These are phyloP conservation scores for Piezodorus guildinii DNA, from an alignment of 1,140 invertebrate genomes.

Conservation along the genomic window DNA sequence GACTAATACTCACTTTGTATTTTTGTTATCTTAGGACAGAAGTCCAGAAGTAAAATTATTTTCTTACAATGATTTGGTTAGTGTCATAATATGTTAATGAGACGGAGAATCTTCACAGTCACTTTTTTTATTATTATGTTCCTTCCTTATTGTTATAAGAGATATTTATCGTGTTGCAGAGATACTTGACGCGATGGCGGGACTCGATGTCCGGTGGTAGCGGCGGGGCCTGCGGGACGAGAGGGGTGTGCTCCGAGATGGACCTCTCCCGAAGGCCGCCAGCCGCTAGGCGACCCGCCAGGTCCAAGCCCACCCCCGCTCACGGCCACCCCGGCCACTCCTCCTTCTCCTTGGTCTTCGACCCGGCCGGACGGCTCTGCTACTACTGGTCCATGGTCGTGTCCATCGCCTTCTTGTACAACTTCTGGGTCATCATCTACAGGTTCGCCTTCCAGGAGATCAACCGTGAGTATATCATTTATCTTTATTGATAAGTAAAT, in stretches of 20 bases:
- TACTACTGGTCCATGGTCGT: conserved; percentile 97
- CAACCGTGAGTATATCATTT: conserved; percentile 48
- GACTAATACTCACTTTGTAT: too few species aligned
- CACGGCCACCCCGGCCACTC: conserved; percentile 1
- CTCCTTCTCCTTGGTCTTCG: conserved; percentile 79
- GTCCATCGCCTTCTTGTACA: conserved; percentile 94
- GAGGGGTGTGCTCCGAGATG: conserved; percentile 55
- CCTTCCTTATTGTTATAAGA: too few species aligned
- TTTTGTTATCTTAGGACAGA: too few species aligned
- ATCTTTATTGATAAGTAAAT: too few species aligned
- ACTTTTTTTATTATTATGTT: too few species aligned
- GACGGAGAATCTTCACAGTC: too few species aligned
- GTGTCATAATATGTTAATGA: too few species aligned
- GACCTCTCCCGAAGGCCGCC: conserved; percentile 38
- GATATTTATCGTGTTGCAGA: conserved; percentile 41
- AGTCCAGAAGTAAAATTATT: too few species aligned
- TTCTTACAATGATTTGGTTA: too few species aligned
- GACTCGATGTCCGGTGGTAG: conserved; percentile 61
- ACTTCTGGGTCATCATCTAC: conserved; percentile 98
- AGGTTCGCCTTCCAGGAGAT: conserved; percentile 93
- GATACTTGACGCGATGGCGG: conserved; percentile 54
- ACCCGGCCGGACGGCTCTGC: conserved; percentile 79
- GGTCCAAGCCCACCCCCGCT: conserved; percentile 16
- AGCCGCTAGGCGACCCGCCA: conserved; percentile 7
- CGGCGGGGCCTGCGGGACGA: conserved; percentile 39